phyloP scores from a whole-genome alignment of 2,888 invertebrate genomes.

The Phaedon cochleariae region DNA sequence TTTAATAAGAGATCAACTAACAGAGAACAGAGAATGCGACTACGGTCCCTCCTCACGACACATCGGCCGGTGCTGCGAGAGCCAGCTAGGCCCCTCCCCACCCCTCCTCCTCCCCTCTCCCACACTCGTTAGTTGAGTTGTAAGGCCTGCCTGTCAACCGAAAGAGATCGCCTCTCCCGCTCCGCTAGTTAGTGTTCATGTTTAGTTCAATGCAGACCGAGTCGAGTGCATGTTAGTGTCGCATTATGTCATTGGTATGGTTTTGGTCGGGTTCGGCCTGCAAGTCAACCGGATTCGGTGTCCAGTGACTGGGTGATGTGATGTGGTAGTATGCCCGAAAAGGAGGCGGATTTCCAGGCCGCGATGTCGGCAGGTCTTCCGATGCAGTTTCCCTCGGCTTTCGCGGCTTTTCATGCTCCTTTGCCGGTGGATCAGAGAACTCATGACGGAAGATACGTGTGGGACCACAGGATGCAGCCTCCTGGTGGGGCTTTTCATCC shows the following conservation, averaged over 20 bases:
- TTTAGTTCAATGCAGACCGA: no score
- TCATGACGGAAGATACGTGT: conserved; percentile 60
- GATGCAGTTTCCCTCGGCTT: conserved; percentile 61
- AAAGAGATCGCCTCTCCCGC: conserved; percentile 47
- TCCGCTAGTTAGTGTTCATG: conserved; percentile 51
- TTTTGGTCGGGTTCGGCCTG: conserved; percentile 12
- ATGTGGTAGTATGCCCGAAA: conserved; percentile 58
- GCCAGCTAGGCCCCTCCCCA: conserved; percentile 54
- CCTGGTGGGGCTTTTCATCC: conserved; percentile 55
- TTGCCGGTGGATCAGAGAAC: conserved; percentile 68
- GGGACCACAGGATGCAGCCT: conserved; percentile 61
- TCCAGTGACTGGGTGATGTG: conserved; percentile 43
- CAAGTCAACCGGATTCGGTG: conserved; percentile 26
- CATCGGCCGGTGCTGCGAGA: conserved; percentile 39
- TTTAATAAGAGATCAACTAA: background rate
- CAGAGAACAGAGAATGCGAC: conserved; percentile 53
- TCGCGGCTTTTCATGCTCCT: conserved; percentile 69
- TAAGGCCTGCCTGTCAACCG: conserved; percentile 63
- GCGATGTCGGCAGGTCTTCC: conserved; percentile 61
- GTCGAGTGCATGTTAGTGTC: no score
- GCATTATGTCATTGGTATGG: no score
- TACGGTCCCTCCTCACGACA: conserved; percentile 45
- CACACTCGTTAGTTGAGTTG: conserved; percentile 63
- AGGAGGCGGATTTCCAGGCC: conserved; percentile 60
- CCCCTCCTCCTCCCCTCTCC: conserved; percentile 56